Conservation (phyloP, 2,797 vertebrate genomes). For the Clarias laeviceps region DNA sequence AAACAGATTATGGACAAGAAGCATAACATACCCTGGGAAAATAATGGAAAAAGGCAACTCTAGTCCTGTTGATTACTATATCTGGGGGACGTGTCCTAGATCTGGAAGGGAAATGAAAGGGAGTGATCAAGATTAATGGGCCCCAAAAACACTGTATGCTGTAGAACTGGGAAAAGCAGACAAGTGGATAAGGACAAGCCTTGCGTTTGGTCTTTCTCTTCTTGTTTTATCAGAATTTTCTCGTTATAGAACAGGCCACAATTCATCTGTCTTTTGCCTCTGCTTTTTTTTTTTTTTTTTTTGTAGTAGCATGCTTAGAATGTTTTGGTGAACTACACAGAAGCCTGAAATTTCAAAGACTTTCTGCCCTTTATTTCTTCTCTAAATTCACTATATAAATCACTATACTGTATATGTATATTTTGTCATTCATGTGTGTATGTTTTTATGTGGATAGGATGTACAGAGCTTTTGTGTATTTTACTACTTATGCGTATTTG, state of each 20-base stretch:
- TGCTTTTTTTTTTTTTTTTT: not conserved
- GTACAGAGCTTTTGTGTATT: slow-evolving; percentile 15
- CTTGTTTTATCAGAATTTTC: slow-evolving; percentile 9
- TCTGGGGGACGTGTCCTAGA: slow-evolving; percentile 47
- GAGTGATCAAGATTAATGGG: slow-evolving; percentile 53
- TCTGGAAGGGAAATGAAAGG: slow-evolving; percentile 45
- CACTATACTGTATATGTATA: not conserved
- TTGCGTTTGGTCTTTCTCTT: slow-evolving; percentile 17
- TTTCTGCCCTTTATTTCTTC: not conserved
- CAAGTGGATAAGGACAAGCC: slow-evolving; percentile 18
- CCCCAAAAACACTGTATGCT: slow-evolving; percentile 28
- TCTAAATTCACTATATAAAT: not conserved
- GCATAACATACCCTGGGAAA: slow-evolving; percentile 29
- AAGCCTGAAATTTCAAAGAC: not conserved
- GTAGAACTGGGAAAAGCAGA: slow-evolving; percentile 31
- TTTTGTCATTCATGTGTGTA: not conserved
- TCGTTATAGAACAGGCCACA: not conserved
- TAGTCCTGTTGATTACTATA: slow-evolving; percentile 33
- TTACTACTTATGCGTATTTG: slow-evolving; percentile 22
- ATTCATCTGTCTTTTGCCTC: not conserved
- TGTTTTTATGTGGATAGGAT: not conserved
- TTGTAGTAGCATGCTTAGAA: not conserved
- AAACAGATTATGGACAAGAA: slow-evolving; percentile 32
- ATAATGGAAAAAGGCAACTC: slow-evolving; percentile 25
- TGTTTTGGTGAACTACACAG: not conserved